Conservation (phyloP, 1,140 invertebrate species). For the Dendroctonus ponderosae region DNA sequence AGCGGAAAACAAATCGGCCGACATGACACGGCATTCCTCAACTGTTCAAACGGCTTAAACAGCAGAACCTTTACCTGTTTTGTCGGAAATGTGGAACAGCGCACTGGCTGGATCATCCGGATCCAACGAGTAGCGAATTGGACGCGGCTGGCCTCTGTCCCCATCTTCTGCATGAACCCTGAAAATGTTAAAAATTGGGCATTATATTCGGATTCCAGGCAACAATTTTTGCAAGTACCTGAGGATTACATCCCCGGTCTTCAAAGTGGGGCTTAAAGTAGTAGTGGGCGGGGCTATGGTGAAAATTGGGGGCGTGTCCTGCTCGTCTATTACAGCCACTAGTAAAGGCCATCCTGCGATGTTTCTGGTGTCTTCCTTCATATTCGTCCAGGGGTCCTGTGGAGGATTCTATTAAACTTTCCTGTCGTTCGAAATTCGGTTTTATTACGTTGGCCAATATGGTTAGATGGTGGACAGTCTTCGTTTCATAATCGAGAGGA, state of each 20-base stretch:
- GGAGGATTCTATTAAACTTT: not conserved
- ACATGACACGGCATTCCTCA: not conserved
- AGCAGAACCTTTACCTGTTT: conserved; percentile 61
- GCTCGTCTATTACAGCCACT: conserved; percentile 79
- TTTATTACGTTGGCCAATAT: conserved; percentile 75
- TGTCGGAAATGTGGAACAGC: conserved; percentile 81
- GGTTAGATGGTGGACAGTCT: conserved; percentile 78
- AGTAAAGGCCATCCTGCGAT: conserved; percentile 77
- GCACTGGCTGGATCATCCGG: conserved; percentile 81
- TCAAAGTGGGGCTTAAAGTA: conserved; percentile 61
- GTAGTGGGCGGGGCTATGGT: conserved; percentile 77
- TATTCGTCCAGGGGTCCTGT: conserved; percentile 81
- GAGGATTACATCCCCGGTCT: conserved; percentile 64
- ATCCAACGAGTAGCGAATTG: conserved; percentile 78
- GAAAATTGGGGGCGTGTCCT: conserved; percentile 84
- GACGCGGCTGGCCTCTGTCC: conserved; percentile 78
- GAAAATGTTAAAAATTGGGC: not conserved
- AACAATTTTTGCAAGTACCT: conserved; percentile 39
- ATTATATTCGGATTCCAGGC: not conserved
- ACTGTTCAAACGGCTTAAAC: not conserved
- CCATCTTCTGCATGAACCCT: conserved; percentile 82
- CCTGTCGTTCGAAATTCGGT: not conserved
- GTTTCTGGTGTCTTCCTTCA: conserved; percentile 77
- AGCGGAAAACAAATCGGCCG: not conserved
- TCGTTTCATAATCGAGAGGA: conserved; percentile 79